phyloP scores from a whole-genome alignment of 1,140 invertebrate genomes.

The Pararge aegeria region DNA sequence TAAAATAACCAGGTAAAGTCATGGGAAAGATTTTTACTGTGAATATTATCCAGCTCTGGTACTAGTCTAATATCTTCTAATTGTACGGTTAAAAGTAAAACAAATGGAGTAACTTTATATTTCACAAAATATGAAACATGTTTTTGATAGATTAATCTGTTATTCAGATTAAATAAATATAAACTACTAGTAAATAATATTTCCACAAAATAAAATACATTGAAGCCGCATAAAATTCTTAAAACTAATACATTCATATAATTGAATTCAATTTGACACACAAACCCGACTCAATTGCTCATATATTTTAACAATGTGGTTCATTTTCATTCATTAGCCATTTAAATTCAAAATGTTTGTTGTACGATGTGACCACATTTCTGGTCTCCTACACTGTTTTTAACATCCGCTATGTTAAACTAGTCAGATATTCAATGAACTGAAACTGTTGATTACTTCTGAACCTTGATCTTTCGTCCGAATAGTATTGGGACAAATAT shows the following conservation, averaged over 20 bases:
- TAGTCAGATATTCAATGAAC: constrained; percentile 13
- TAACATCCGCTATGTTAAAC: constrained; percentile 2
- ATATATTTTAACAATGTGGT: not conserved
- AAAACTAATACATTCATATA: not conserved
- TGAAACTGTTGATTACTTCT: constrained; percentile 16
- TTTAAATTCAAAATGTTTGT: not conserved
- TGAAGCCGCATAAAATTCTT: too few species aligned
- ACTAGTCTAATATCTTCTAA: too few species aligned
- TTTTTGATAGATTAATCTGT: too few species aligned
- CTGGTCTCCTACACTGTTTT: not conserved
- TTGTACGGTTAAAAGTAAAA: too few species aligned
- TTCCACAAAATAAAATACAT: too few species aligned
- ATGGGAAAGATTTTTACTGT: too few species aligned
- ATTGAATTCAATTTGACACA: not conserved
- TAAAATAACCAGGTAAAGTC: too few species aligned
- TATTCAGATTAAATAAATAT: too few species aligned
- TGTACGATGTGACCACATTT: not conserved
- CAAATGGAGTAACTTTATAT: too few species aligned
- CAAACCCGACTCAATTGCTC: not conserved
- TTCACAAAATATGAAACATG: too few species aligned
- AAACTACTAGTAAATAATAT: too few species aligned
- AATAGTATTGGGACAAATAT: constrained; percentile 14
- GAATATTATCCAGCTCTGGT: too few species aligned
- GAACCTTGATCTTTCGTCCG: constrained; percentile 5
- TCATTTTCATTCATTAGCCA: not conserved